Evolutionary conservation across 1,140 invertebrate species (phyloP).

Genomic region (Melanaphis sacchari): DNA sequence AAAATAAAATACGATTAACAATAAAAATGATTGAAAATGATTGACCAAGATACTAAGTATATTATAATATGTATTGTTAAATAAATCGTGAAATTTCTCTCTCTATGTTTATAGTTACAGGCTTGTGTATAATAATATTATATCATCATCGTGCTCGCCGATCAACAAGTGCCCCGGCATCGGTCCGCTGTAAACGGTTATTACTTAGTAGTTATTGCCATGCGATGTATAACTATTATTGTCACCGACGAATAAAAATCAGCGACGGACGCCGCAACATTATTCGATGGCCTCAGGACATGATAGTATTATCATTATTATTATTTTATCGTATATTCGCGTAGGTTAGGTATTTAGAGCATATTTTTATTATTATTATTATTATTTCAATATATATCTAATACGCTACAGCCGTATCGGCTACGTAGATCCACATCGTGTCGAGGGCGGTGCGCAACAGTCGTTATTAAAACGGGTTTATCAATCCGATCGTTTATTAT

Average conservation of each 20-base stretch:
- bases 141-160: background rate
- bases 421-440: background rate
- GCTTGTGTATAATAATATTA: background rate
- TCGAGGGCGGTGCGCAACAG: background rate
- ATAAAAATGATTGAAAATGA: background rate
- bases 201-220: background rate
- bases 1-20: background rate
- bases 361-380: background rate
- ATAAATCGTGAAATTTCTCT: background rate
- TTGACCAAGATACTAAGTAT: background rate
- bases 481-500: background rate
- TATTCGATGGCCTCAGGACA: background rate
- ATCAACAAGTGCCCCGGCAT: slow-evolving; percentile 5
- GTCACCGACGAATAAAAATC: background rate
- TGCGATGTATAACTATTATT: background rate
- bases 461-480: slow-evolving; percentile 1
- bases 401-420: background rate
- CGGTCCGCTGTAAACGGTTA: background rate
- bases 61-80: background rate
- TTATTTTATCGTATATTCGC: background rate
- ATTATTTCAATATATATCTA: background rate
- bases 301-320: too few relatives aligned
- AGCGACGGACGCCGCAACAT: background rate
- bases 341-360: background rate
- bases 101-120: background rate